A percentile compares a stretch with the other conserved stretches of the same genome.
These are phyloP conservation scores for Popillia japonica DNA, from an alignment of 1,140 invertebrate species.

Conservation along the genomic window DNA sequence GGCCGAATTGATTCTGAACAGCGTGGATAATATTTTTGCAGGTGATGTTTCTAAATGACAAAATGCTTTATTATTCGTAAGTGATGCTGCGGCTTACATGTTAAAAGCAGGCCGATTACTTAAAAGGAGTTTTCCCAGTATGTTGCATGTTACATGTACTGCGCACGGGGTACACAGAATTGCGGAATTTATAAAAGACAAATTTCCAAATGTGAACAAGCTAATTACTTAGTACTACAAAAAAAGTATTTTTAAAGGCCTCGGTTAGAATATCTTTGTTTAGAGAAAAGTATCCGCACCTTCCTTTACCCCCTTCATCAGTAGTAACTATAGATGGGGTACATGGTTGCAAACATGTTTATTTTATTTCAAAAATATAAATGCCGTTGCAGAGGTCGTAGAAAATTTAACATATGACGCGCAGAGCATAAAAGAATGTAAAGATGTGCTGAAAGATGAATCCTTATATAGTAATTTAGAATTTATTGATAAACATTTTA, in stretches of 20 bases:
- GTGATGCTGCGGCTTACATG: constrained; percentile 2
- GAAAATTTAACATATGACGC: background rate
- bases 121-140: background rate
- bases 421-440: background rate
- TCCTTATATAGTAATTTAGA: too few relatives aligned
- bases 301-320: background rate
- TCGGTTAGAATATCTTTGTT: background rate
- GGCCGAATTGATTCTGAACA: background rate
- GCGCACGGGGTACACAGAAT: too few relatives aligned
- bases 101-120: background rate
- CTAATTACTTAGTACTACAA: constrained; percentile 4
- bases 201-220: constrained; percentile 1
- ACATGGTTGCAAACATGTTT: constrained; percentile 1
- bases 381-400: background rate
- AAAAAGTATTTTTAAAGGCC: background rate
- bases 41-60: background rate
- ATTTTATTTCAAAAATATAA: constrained; percentile 1
- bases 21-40: background rate
- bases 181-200: constrained; percentile 4
- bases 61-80: constrained; percentile 7
- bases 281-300: background rate
- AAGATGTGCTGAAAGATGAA: too few relatives aligned
- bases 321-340: background rate
- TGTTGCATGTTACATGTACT: background rate
- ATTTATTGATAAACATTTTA: too few relatives aligned